Conservation (phyloP, 2,888 invertebrate genomes). For the Drosophila anomelani region DNA sequence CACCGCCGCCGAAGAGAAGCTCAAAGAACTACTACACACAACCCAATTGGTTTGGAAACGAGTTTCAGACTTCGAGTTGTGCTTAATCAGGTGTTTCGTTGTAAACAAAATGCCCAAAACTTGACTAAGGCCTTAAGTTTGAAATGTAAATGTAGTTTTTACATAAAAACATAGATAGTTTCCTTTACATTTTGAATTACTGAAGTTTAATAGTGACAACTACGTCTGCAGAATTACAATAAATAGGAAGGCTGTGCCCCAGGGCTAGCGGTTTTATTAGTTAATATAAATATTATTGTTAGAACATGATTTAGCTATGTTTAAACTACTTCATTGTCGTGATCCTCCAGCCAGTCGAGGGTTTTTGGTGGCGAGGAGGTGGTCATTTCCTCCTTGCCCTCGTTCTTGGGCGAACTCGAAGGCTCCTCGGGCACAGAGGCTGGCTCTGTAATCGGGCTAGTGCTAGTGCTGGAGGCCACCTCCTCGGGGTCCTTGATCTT, state of each 20-base stretch:
- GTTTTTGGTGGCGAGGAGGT: conserved; percentile 11
- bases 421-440: not conserved
- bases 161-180: too few species aligned
- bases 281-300: conserved; percentile 9
- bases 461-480: not conserved
- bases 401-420: not conserved
- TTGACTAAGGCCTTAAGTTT: too few species aligned
- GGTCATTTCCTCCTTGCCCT: conserved; percentile 21
- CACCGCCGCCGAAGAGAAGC: conserved; percentile 1
- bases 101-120: not conserved
- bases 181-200: not conserved
- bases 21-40: conserved; percentile 4
- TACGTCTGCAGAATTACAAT: not conserved
- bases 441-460: not conserved
- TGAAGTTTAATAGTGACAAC: not conserved
- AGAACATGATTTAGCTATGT: not conserved
- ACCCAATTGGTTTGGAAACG: conserved; percentile 7
- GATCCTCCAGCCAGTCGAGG: conserved; percentile 34
- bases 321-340: conserved; percentile 27
- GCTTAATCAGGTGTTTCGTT: not conserved
- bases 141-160: too few species aligned
- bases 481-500: conserved; percentile 11
- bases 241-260: conserved; percentile 12
- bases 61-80: conserved; percentile 11
- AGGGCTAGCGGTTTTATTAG: conserved; percentile 12